Evolutionary conservation across 2,888 invertebrate genomes (phyloP).

Genomic region (Eledona agricola): DNA sequence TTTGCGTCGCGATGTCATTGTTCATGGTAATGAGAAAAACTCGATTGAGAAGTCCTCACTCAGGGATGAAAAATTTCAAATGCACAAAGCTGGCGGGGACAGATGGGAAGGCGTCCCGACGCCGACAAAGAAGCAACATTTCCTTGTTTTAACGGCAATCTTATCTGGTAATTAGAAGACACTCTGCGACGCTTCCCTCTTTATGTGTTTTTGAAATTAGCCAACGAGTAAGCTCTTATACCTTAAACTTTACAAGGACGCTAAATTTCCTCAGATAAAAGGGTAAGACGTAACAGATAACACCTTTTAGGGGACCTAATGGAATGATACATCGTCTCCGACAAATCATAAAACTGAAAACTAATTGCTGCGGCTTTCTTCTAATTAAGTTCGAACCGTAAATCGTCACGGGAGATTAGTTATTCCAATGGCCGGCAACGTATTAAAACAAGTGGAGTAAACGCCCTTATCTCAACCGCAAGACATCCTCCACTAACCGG

Average conservation of each 20-base stretch:
- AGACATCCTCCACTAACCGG: conserved; percentile 35
- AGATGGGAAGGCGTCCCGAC: conserved; percentile 40
- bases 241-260: conserved; percentile 42
- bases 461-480: conserved; percentile 32
- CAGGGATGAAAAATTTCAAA: conserved; percentile 47
- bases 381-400: neutral
- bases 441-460: conserved; percentile 31
- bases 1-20: conserved; percentile 8
- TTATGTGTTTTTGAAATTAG: conserved; percentile 56
- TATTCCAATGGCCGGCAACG: conserved; percentile 28
- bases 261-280: conserved; percentile 39
- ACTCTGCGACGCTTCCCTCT: conserved; percentile 46
- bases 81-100: conserved; percentile 43
- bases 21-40: no score
- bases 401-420: conserved; percentile 16
- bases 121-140: conserved; percentile 50
- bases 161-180: conserved; percentile 57
- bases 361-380: conserved; percentile 19
- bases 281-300: conserved; percentile 38
- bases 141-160: conserved; percentile 50
- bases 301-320: conserved; percentile 39
- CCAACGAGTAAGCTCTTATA: conserved; percentile 48
- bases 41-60: no score
- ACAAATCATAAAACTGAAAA: conserved; percentile 35
- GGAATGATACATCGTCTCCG: conserved; percentile 36